phyloP scores from a whole-genome alignment of 1,140 invertebrate genomes.

The Calephelis nemesis region DNA sequence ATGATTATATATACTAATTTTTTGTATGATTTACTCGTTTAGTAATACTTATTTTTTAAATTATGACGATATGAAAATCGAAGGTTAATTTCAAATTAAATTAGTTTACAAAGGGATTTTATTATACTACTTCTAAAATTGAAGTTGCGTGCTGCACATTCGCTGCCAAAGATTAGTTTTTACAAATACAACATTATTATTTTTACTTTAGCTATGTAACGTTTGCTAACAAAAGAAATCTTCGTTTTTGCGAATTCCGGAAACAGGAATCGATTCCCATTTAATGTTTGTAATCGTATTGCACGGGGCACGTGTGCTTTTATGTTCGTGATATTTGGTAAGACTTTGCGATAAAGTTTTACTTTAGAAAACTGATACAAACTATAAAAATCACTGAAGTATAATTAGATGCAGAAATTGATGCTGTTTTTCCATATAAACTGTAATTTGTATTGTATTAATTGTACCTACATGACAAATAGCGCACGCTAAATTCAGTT shows the following conservation, averaged over 20 bases:
- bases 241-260: constrained; percentile 52
- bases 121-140: neutral
- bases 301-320: constrained; percentile 62
- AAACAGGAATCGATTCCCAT: constrained; percentile 51
- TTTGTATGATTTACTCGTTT: no score
- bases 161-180: constrained; percentile 4
- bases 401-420: no score
- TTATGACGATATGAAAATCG: no score
- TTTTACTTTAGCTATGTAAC: constrained; percentile 2
- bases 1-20: no score
- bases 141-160: neutral
- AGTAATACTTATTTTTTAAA: no score
- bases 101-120: no score
- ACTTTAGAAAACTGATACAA: constrained; percentile 26
- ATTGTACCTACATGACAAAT: no score
- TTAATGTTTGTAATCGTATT: constrained; percentile 64
- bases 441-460: no score
- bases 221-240: constrained; percentile 9
- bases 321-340: constrained; percentile 63
- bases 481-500: no score
- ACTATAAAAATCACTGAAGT: no score
- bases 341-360: constrained; percentile 51
- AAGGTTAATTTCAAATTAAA: no score
- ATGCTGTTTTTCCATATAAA: no score
- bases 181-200: constrained; percentile 5